Conservation (phyloP, 2,888 invertebrate genomes). For the Megamerina dolium region DNA sequence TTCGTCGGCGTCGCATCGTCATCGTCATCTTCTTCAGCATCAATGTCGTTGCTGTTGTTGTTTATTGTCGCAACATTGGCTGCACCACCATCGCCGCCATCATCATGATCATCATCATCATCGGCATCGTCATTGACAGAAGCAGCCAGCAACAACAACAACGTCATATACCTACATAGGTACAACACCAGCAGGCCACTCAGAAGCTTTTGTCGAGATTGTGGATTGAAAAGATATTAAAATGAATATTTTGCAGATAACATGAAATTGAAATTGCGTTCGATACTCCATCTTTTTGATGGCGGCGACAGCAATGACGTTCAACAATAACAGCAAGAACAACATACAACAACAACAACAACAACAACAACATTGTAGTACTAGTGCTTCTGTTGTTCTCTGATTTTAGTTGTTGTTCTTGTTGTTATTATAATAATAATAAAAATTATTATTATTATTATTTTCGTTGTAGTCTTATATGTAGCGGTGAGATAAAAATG, state of each 20-base stretch:
- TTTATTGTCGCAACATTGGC: conserved; percentile 11
- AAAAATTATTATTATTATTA: conserved; percentile 1
- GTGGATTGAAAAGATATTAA: conserved; percentile 45
- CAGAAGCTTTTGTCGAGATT: conserved; percentile 27
- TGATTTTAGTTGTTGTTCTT: conserved; percentile 16
- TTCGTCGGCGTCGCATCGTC: conserved; percentile 16
- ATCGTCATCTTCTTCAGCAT: conserved; percentile 18
- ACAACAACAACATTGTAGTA: conserved; percentile 8
- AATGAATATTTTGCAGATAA: conserved; percentile 45
- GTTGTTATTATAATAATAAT: conserved; percentile 2
- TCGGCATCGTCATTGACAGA: conserved; percentile 10
- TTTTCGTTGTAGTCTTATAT: neutral
- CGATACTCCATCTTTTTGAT: conserved; percentile 25
- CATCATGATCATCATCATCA: conserved; percentile 2
- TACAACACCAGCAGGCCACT: conserved; percentile 11
- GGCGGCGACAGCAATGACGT: conserved; percentile 9
- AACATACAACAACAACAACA: conserved; percentile 9
- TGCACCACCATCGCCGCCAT: conserved; percentile 11
- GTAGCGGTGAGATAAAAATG: conserved; percentile 27
- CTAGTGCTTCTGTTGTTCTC: conserved; percentile 2
- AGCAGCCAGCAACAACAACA: conserved; percentile 9
- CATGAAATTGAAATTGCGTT: conserved; percentile 38
- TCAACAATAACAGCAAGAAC: neutral
- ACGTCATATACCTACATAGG: too few species aligned
- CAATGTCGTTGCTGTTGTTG: conserved; percentile 7